Evolutionary conservation across 2,888 invertebrate genomes (phyloP).

Genomic region (Erpobdella octoculata): DNA sequence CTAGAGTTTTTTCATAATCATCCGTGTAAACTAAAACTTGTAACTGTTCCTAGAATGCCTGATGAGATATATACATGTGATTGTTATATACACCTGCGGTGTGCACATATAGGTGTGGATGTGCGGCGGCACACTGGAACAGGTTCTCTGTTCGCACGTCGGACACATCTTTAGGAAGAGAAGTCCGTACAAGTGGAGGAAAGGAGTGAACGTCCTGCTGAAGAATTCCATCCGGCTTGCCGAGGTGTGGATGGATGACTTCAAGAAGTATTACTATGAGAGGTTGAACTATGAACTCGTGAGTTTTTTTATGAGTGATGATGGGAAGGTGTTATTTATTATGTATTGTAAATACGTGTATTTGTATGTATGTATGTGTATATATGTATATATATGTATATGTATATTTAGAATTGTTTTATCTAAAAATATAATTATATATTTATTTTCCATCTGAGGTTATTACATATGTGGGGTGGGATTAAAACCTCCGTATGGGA

Average conservation of each 20-base stretch:
- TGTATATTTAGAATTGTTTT: not conserved
- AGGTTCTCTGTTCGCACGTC: conserved; percentile 95
- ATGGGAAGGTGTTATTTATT: not conserved
- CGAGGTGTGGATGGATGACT: conserved; percentile 64
- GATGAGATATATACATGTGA: too few species aligned
- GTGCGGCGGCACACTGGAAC: conserved; percentile 96
- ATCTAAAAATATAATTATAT: not conserved
- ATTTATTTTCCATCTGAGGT: too few species aligned
- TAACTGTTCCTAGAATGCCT: too few species aligned
- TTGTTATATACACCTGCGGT: too few species aligned
- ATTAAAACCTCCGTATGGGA: too few species aligned
- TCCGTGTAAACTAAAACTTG: too few species aligned
- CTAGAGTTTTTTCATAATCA: too few species aligned
- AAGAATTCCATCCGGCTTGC: conserved; percentile 92
- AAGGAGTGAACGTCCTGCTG: conserved; percentile 83
- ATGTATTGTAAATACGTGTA: not conserved
- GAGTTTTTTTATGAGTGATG: not conserved
- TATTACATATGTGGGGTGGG: too few species aligned
- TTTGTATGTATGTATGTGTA: not conserved
- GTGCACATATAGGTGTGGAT: conserved; percentile 98
- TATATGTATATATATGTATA: not conserved
- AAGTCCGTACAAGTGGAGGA: conserved; percentile 89
- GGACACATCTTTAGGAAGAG: conserved; percentile 97
- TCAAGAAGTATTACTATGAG: conserved; percentile 93
- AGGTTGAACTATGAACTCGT: conserved; percentile 87